A percentile compares a stretch with the other conserved stretches of the same genome.
These are phyloP conservation scores for Actinernus sp. DNA, from an alignment of 92 coral and sea anemone species.

Conservation along the genomic window DNA sequence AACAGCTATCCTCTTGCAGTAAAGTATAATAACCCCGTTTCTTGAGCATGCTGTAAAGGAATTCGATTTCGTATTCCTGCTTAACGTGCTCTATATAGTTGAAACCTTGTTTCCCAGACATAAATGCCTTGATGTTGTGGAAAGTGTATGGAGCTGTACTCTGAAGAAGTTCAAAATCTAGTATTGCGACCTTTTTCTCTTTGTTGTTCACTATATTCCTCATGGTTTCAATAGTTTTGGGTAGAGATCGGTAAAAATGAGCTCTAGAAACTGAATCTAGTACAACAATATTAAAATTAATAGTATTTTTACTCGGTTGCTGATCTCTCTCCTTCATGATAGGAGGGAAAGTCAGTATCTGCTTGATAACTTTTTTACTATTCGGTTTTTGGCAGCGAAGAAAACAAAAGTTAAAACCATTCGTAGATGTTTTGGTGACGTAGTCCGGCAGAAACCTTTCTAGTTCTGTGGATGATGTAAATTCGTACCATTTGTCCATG, in stretches of 20 bases:
- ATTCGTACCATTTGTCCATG: constrained; percentile 56
- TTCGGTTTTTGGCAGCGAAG: constrained; percentile 57
- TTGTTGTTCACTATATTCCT: constrained; percentile 37
- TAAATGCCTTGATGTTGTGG: constrained; percentile 64
- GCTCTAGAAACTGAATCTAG: constrained; percentile 85
- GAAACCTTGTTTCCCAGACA: constrained; percentile 60
- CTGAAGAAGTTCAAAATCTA: constrained; percentile 82
- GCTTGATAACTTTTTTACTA: constrained; percentile 49
- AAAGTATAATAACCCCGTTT: constrained; percentile 81
- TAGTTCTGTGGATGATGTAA: constrained; percentile 35
- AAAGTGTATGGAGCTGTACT: constrained; percentile 73
- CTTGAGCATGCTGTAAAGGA: constrained; percentile 62
- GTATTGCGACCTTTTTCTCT: constrained; percentile 36
- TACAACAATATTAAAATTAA: constrained; percentile 73
- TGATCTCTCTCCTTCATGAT: constrained; percentile 4
- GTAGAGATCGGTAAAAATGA: constrained; percentile 84
- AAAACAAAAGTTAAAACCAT: constrained; percentile 62
- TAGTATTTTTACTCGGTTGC: background rate
- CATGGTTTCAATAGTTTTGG: constrained; percentile 59
- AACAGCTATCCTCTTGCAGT: constrained; percentile 94
- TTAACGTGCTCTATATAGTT: constrained; percentile 23
- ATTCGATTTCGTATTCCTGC: constrained; percentile 58
- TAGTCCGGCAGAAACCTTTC: constrained; percentile 56
- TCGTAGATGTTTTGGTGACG: constrained; percentile 8
- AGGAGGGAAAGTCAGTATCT: constrained; percentile 63